phyloP scores from a whole-genome alignment of 2,113 vertebrate genomes.

The Panurus biarmicus region DNA sequence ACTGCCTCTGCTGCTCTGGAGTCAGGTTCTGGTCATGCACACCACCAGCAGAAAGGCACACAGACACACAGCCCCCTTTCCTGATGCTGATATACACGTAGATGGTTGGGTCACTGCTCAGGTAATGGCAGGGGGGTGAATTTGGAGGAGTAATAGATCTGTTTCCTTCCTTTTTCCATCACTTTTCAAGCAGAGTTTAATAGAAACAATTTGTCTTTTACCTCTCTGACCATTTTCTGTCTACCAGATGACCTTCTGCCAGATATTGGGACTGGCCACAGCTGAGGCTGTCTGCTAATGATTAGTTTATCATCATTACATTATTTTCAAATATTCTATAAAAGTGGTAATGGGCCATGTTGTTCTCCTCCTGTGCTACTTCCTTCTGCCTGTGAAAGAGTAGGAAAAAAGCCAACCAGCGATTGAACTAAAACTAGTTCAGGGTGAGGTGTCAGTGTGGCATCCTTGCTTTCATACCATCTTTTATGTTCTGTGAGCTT shows the following conservation, averaged over 20 bases:
- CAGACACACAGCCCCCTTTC: background rate
- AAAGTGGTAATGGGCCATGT: background rate
- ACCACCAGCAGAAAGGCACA: background rate
- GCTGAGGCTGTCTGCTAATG: background rate
- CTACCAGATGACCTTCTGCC: background rate
- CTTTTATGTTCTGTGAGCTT: background rate
- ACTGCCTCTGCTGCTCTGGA: background rate
- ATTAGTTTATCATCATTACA: background rate
- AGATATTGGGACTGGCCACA: background rate
- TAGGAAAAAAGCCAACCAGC: background rate
- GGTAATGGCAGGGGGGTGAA: background rate
- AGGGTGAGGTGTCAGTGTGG: background rate
- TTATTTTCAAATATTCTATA: background rate
- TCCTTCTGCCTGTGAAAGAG: background rate
- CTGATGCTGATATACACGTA: background rate
- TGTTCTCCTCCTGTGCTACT: background rate
- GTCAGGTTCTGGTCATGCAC: background rate
- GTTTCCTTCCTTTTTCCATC: background rate
- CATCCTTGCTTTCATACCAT: background rate
- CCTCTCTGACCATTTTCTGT: background rate
- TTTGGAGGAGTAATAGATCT: background rate
- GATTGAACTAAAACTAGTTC: background rate
- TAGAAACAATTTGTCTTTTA: background rate
- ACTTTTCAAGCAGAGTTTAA: background rate
- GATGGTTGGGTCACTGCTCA: fast-evolving